Conservation (phyloP, 2,113 vertebrate genomes). For the Myanophis thanlyinensis region DNA sequence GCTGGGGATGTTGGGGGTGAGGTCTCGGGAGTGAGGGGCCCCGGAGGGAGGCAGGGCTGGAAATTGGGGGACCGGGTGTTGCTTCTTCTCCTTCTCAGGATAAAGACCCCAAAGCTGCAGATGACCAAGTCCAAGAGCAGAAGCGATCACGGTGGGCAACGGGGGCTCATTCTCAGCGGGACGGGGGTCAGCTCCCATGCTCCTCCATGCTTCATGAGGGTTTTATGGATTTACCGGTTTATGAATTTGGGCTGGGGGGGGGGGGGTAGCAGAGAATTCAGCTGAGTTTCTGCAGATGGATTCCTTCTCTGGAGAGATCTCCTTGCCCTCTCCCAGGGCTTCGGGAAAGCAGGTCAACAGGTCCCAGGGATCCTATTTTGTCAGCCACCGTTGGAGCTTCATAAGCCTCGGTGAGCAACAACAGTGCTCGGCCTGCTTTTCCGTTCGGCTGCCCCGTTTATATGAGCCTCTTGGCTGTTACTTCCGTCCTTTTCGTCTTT, state of each 20-base stretch:
- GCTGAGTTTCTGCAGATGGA: neutral
- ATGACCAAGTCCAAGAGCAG: neutral
- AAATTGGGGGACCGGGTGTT: neutral
- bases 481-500: too few relatives aligned
- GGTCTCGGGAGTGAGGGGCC: neutral
- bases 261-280: neutral
- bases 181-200: neutral
- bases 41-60: neutral
- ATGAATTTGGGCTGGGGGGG: neutral
- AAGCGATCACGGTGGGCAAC: fast-evolving
- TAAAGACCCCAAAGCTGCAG: neutral
- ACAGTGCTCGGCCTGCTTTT: neutral
- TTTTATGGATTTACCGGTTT: neutral
- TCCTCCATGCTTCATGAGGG: neutral
- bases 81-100: neutral
- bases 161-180: neutral
- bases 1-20: neutral
- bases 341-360: neutral
- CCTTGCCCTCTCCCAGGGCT: neutral
- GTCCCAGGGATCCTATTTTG: neutral
- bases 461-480: too few relatives aligned
- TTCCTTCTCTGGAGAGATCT: neutral
- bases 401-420: neutral
- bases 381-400: neutral
- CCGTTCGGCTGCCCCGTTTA: fast-evolving